phyloP scores from a whole-genome alignment of 37 sponge, comb jelly and placozoan species.

The Tethya wilhelma region DNA sequence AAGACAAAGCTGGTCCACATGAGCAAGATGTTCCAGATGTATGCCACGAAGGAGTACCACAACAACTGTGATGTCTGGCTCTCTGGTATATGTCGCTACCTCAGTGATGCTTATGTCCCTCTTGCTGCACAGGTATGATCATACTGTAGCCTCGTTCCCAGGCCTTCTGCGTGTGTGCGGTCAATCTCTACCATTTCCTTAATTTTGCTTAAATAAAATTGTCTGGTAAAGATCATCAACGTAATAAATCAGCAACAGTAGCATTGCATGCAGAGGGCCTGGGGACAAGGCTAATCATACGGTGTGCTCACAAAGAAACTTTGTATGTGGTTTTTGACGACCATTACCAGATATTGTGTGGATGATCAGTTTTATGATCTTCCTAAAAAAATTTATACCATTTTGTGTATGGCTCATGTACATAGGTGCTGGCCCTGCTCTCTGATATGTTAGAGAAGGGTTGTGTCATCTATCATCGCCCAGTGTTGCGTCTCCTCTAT shows the following conservation, averaged over 20 bases:
- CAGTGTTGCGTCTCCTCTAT: constrained; percentile 63
- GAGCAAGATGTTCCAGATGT: constrained; percentile 78
- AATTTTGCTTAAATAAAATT: background rate
- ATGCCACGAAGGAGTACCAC: constrained; percentile 48
- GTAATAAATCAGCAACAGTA: too few relatives aligned
- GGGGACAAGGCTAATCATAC: too few relatives aligned
- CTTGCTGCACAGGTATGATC: constrained; percentile 38
- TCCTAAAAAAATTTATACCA: too few relatives aligned
- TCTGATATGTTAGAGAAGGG: constrained; percentile 75
- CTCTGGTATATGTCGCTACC: constrained; percentile 68
- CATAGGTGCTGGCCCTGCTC: constrained; percentile 24
- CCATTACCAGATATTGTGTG: too few relatives aligned
- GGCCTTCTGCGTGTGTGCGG: background rate
- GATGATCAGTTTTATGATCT: too few relatives aligned
- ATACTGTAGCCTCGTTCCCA: background rate
- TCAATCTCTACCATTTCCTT: background rate
- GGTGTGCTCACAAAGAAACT: background rate
- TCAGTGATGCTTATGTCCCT: constrained; percentile 63
- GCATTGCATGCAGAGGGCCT: too few relatives aligned
- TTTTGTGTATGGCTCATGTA: too few relatives aligned
- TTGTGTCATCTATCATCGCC: constrained; percentile 37
- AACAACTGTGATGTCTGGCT: constrained; percentile 66
- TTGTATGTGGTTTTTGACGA: background rate
- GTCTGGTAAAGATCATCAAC: background rate
- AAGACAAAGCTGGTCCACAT: constrained; percentile 65